Conservation (phyloP, 2,113 vertebrate species). For the Neolamprologus toae region DNA sequence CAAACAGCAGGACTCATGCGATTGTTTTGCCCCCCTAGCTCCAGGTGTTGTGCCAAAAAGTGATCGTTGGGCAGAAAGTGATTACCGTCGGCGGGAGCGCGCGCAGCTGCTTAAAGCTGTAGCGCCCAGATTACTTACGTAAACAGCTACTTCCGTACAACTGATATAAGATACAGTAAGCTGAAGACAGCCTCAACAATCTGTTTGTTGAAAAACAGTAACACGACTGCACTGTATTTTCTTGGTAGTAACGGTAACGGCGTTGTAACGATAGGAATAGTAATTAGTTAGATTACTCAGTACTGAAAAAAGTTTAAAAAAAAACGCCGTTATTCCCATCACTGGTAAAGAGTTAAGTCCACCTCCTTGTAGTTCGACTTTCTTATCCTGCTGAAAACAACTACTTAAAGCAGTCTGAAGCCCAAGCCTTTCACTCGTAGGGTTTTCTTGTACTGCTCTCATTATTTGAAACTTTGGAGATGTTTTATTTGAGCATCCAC, state of each 20-base stretch:
- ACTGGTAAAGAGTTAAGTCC: background rate
- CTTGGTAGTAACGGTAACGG: fast-evolving
- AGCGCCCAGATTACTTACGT: background rate
- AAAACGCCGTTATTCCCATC: fast-evolving
- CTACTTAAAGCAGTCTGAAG: background rate
- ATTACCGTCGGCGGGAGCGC: fast-evolving
- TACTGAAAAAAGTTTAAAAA: background rate
- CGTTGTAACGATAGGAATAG: fast-evolving
- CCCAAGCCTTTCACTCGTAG: background rate
- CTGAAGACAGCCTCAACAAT: fast-evolving
- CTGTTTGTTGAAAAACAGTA: background rate
- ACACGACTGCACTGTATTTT: fast-evolving
- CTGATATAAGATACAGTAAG: fast-evolving
- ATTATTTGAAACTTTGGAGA: background rate
- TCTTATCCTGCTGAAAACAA: background rate
- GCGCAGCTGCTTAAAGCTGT: background rate
- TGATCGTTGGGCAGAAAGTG: background rate
- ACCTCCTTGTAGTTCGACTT: fast-evolving
- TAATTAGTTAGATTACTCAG: background rate
- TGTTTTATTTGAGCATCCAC: background rate
- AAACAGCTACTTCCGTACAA: background rate
- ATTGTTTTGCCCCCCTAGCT: fast-evolving
- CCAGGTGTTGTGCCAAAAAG: background rate
- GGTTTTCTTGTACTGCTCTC: background rate
- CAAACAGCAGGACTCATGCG: background rate